Evolutionary conservation across 2,888 invertebrate species (phyloP), one percentile per base, ranked within the genome.

Genomic region (Sphaerophoria rueppellii): DNA sequence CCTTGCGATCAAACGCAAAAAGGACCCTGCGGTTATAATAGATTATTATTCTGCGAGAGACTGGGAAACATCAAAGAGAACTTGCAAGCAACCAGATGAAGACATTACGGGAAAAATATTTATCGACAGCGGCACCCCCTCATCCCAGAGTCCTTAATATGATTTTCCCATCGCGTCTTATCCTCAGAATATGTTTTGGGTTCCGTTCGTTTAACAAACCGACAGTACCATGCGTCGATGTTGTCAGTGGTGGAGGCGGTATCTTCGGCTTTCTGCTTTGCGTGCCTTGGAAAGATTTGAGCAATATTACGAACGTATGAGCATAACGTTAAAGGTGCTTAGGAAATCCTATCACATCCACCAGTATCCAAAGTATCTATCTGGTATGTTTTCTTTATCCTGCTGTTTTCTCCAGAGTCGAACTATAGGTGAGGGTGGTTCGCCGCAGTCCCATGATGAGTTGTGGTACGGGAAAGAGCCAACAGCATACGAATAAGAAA

Each of bases 181-280:
- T 81, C 85, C 81, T 81, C 73, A 40, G 70, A 81, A 74, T 81
- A 81, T 81, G 81, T 81, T 85, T 72, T 77, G 72, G 63, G 73
- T 61, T 55, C 69, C 48, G 55, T 57, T 65, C 75, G 63, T 69
- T 71, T 54, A 70, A 46, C 73, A 37, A 63, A 71, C 70, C 67
- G 11, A 43, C 43, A 43, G 12, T 43, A 43, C 43, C 46, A 71
- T 52, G 52, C 52, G 52, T 52, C 52, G 52, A 52, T 14, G 50
- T 16, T 5, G 7, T 7, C 14, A 11, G 6, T 6, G 52, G 32
- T 14, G 50, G 6, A 4, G 7, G 9, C 14, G 16, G 6, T 6
- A 24, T 60, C 60, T 43, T 24, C 12, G 40, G 37, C 40, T 40
- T 11, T 24, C 7, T 40, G 37, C 37, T 58, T 11, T 57, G 11